These are phyloP conservation scores for Delphinapterus leucas DNA, from an alignment of 2,113 vertebrate genomes.

Conservation along the genomic window DNA sequence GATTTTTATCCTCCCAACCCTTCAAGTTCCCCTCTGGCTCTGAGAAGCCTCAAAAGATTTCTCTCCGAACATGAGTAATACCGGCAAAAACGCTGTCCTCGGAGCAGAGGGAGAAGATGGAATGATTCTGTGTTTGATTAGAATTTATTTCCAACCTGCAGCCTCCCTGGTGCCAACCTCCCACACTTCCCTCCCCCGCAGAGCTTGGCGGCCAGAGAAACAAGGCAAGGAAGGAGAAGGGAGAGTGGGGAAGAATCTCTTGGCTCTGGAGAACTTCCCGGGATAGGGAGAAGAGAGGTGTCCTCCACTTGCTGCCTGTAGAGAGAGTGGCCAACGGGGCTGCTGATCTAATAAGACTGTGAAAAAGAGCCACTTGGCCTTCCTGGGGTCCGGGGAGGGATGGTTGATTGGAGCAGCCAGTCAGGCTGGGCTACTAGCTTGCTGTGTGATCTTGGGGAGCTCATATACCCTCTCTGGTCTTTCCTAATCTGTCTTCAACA, in stretches of 20 bases:
- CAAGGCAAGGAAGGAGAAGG: neutral
- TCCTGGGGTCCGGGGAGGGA: rapidly evolving
- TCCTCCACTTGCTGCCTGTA: neutral
- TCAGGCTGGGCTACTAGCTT: neutral
- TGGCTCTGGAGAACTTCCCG: neutral
- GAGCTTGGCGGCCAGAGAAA: neutral
- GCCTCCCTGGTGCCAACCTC: conserved; percentile 53
- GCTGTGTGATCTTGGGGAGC: neutral
- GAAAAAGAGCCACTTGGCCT: neutral
- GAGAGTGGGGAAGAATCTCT: neutral
- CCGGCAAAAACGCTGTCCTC: conserved; percentile 1
- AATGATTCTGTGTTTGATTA: conserved; percentile 73
- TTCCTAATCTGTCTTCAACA: neutral
- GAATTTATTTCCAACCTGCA: conserved; percentile 72
- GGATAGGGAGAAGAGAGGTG: neutral
- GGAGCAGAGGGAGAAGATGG: conserved; percentile 49
- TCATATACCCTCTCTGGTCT: neutral
- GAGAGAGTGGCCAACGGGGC: neutral
- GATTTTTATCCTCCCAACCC: conserved; percentile 51
- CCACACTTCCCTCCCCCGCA: neutral
- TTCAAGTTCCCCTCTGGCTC: conserved; percentile 57
- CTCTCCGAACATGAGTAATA: conserved; percentile 66
- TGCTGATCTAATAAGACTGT: neutral
- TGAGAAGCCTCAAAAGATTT: conserved; percentile 59
- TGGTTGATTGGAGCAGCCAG: rapidly evolving